Base-by-base conservation (phyloP, 1,140 invertebrate species). In the Penaeus vannamei region DNA sequence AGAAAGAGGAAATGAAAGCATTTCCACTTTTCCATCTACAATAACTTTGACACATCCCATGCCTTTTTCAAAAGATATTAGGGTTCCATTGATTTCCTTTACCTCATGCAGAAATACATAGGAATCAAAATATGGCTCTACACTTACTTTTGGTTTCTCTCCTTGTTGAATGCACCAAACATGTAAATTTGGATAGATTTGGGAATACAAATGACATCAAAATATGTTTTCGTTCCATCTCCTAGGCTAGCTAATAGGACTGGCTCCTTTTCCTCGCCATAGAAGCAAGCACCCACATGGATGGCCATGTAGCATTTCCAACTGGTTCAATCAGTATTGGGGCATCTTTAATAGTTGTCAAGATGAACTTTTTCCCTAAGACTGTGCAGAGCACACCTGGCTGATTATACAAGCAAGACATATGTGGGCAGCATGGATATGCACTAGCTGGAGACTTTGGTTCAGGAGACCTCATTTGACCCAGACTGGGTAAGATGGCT, bases 151-250 rank as follows among this genome's bases (percentile, higher is more conserved):
- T 17, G 85, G 85, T n/a, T 87, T 87, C 26, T 61, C 26, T 32
- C n/a, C 85, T 80, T 87, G 85, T 77, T 77, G 82, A 20, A 87
- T 36, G n/a, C 61, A 87, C 77, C 22, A 87, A 26, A 32, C 60
- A 60, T 62, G 60, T 66, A 66, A 69, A 87, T 20, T 53, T 80
- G 32, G 77, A n/a, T 26, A n/a, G 22, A 26, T 61, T 26, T 64
- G 85, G 77, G 19, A n/a, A 46, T 42, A 82, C 77, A n/a, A 87
- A n/a, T 32, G 42, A 77, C 85, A 87, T 87, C 85, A 81, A 87
- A 87, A 66, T 60, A 87, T 22, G 82, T 23, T 26, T 87, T 42
- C n/a, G 85, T 80, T 17, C 85, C 85, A 81, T 87, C 85, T 66
- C 32, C 59, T 23, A 87, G 20, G 22, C 69, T 17, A 8, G 26